These are phyloP conservation scores for Phortica magna DNA, from an alignment of 2,888 invertebrate species.

Conservation along the genomic window DNA sequence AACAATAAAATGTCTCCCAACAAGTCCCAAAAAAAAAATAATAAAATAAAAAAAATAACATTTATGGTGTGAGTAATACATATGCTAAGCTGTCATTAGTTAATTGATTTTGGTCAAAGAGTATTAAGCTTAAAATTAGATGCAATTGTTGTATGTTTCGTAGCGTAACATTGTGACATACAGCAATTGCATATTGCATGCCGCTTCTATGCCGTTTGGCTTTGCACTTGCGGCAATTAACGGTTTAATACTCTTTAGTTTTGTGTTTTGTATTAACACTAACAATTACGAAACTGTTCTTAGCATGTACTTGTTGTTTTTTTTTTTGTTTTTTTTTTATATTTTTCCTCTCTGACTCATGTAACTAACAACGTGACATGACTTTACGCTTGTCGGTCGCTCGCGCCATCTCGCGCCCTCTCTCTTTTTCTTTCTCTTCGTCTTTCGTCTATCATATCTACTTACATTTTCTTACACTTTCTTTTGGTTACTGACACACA, in stretches of 20 bases:
- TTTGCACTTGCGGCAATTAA: too few relatives aligned
- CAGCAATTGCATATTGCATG: too few relatives aligned
- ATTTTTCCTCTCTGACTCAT: too few relatives aligned
- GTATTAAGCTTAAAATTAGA: background rate
- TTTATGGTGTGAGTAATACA: slow-evolving; percentile 11
- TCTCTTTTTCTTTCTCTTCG: background rate
- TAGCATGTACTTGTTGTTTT: too few relatives aligned
- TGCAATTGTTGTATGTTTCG: background rate
- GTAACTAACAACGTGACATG: too few relatives aligned
- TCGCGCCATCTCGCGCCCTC: background rate
- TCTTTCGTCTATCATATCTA: slow-evolving; percentile 12
- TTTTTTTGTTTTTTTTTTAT: too few relatives aligned
- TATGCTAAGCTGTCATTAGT: background rate
- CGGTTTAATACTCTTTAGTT: too few relatives aligned
- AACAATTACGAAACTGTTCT: too few relatives aligned
- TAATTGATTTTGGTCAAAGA: background rate
- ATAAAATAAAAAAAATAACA: background rate
- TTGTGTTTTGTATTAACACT: too few relatives aligned
- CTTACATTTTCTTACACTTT: slow-evolving; percentile 4
- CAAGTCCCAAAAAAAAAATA: background rate
- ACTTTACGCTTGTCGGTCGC: background rate
- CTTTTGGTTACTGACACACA: slow-evolving; percentile 10
- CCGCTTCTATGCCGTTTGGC: too few relatives aligned
- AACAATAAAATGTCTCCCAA: slow-evolving; percentile 39
- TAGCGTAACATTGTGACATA: too few relatives aligned